phyloP scores from a whole-genome alignment of 2,888 invertebrate species.

The Hydropsyche betteni region DNA sequence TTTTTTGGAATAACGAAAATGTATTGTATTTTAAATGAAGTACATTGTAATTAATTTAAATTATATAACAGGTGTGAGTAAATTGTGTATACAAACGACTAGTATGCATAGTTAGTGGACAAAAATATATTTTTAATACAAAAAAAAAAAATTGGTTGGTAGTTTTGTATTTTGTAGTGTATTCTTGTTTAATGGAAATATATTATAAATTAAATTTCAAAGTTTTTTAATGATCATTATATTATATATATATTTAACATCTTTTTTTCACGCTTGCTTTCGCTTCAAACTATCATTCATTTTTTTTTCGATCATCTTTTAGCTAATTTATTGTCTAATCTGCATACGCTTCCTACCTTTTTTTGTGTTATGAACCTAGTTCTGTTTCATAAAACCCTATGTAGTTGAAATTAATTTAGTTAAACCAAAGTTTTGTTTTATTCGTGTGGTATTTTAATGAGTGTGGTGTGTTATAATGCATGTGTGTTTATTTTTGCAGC shows the following conservation, averaged over 20 bases:
- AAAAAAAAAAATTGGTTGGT: slow-evolving; percentile 26
- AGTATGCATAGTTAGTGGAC: slow-evolving; percentile 4
- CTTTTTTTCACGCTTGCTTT: not conserved
- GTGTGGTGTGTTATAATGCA: slow-evolving; percentile 39
- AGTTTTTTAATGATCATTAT: slow-evolving; percentile 13
- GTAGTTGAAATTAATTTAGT: no score
- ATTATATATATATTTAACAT: no score
- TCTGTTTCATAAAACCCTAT: no score
- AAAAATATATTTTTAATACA: slow-evolving; percentile 38
- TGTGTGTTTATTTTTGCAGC: slow-evolving; percentile 50
- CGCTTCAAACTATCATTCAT: not conserved
- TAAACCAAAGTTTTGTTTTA: not conserved
- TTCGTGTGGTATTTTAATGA: slow-evolving; percentile 6
- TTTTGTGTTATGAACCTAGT: no score
- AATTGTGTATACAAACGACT: slow-evolving; percentile 13
- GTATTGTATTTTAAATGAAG: no score
- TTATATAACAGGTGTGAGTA: slow-evolving; percentile 5
- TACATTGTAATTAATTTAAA: no score
- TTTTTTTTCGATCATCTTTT: not conserved
- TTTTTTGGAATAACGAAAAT: no score
- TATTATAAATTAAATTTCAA: slow-evolving; percentile 28
- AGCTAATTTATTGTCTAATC: no score
- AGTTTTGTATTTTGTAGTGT: slow-evolving; percentile 40
- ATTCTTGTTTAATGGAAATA: slow-evolving; percentile 35
- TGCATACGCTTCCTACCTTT: no score